Conservation (phyloP, 2,113 vertebrate genomes). For the Clarias batrachus region DNA sequence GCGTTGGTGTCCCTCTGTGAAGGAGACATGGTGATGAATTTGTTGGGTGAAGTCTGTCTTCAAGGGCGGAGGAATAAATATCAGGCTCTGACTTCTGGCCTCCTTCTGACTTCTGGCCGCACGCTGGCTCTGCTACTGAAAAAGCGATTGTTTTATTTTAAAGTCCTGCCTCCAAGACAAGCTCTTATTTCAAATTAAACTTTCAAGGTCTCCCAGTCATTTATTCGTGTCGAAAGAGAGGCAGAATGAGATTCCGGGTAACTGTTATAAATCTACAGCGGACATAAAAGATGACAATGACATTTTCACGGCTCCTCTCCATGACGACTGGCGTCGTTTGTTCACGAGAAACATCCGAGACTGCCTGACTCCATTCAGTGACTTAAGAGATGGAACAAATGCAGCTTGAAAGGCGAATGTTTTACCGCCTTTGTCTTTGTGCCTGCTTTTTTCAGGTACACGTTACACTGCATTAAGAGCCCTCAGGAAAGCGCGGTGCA, state of each 20-base stretch:
- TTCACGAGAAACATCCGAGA: slow-evolving; percentile 65
- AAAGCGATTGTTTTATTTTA: slow-evolving; percentile 74
- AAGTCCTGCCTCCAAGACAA: slow-evolving; percentile 67
- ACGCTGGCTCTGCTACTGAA: slow-evolving; percentile 59
- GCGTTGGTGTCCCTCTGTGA: slow-evolving; percentile 65
- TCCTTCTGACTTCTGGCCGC: slow-evolving; percentile 59
- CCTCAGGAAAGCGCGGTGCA: slow-evolving; percentile 53
- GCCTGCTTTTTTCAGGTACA: slow-evolving; percentile 62
- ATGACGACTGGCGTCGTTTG: slow-evolving; percentile 60
- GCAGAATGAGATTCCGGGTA: slow-evolving; percentile 66
- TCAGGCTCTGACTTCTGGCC: slow-evolving; percentile 62
- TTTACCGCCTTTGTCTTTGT: slow-evolving; percentile 62
- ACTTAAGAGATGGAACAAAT: slow-evolving; percentile 73
- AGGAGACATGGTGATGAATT: slow-evolving; percentile 69
- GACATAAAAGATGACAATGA: slow-evolving; percentile 72
- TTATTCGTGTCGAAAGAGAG: slow-evolving; percentile 70
- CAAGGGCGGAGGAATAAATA: slow-evolving; percentile 76
- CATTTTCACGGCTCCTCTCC: slow-evolving; percentile 63
- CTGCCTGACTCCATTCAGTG: slow-evolving; percentile 63
- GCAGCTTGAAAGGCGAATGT: slow-evolving; percentile 62
- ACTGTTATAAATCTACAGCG: slow-evolving; percentile 72
- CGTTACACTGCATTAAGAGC: slow-evolving; percentile 40
- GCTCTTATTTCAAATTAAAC: slow-evolving; percentile 74
- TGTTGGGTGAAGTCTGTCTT: slow-evolving; percentile 59
- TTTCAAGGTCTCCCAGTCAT: slow-evolving; percentile 76